Evolutionary conservation across 2,113 vertebrate genomes (phyloP).

Genomic region (Caranx ignobilis): DNA sequence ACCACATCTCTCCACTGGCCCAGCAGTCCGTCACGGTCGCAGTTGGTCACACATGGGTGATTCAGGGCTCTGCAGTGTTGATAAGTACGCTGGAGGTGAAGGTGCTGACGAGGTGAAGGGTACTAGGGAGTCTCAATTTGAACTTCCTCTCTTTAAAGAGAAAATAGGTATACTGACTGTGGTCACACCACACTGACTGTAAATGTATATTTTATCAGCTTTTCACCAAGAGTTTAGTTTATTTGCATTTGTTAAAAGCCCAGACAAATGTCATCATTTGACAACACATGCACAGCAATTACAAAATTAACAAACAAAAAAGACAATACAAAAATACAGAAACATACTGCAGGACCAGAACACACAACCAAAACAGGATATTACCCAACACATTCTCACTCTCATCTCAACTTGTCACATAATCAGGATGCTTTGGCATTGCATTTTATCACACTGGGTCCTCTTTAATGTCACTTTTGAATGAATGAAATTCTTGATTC

Average conservation of each 20-base stretch:
- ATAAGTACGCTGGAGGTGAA: constrained; percentile 46
- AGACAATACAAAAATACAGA: no score
- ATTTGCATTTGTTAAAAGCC: background rate
- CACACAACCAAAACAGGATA: background rate
- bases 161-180: background rate
- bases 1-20: constrained; percentile 42
- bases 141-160: constrained; percentile 17
- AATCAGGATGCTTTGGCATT: no score
- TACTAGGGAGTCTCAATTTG: constrained; percentile 23
- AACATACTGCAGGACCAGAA: no score
- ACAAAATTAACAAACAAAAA: no score
- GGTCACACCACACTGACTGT: constrained; percentile 12
- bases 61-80: constrained; percentile 45
- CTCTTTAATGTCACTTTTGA: no score
- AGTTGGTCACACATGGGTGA: constrained; percentile 58
- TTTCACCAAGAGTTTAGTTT: no score
- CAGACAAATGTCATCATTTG: background rate
- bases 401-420: no score
- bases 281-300: no score
- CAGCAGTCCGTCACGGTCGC: constrained; percentile 36
- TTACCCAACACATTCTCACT: no score
- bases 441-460: no score
- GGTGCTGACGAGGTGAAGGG: constrained; percentile 48
- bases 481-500: no score
- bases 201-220: background rate